Evolutionary conservation across 2,797 vertebrate genomes (phyloP).

Genomic region (Trichosurus vulpecula): DNA sequence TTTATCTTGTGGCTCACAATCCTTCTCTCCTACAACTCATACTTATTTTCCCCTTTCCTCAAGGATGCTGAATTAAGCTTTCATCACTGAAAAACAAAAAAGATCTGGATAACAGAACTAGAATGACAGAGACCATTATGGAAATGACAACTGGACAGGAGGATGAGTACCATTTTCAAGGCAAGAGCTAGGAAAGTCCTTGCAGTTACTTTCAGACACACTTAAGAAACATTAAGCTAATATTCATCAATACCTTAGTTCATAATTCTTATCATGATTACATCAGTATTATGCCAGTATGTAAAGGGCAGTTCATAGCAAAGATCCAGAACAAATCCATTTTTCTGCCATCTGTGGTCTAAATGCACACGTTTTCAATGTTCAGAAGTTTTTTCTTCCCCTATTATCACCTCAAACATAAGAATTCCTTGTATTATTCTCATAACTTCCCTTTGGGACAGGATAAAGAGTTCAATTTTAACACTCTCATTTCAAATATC

Average conservation of each 20-base stretch:
- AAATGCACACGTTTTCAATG: neutral
- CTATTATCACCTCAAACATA: neutral
- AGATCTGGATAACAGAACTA: neutral
- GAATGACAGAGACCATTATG: neutral
- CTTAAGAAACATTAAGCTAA: neutral
- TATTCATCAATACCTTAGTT: neutral
- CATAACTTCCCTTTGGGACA: neutral
- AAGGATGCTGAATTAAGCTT: neutral
- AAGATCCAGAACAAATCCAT: neutral
- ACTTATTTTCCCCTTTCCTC: neutral
- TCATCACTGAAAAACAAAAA: neutral
- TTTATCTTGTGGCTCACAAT: neutral
- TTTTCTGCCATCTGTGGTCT: neutral
- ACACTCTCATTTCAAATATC: neutral
- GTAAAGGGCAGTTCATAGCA: neutral
- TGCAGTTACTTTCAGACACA: constrained; percentile 79
- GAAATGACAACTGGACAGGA: neutral
- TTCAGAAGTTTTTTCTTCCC: neutral
- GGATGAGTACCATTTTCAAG: constrained; percentile 8
- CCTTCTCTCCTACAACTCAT: neutral
- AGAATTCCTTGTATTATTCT: neutral
- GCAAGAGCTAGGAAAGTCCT: constrained; percentile 62
- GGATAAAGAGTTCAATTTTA: neutral
- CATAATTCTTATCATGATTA: neutral
- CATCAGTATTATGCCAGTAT: neutral